Conservation (phyloP, 2,888 invertebrate genomes). For the Euclidia mi region DNA sequence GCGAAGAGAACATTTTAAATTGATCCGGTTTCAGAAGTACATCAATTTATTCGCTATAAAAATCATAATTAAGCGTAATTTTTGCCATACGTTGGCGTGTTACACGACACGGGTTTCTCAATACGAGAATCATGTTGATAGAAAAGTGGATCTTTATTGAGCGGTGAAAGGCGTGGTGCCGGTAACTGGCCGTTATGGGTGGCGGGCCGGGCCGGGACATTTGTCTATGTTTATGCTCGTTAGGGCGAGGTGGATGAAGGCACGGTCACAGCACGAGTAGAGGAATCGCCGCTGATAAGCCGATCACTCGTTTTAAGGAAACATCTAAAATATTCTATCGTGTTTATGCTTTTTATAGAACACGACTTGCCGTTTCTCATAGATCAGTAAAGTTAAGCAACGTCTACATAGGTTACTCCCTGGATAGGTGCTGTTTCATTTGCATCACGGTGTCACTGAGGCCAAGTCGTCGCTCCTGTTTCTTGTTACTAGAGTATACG, state of each 20-base stretch:
- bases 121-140: constrained; percentile 68
- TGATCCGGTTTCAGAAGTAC: constrained; percentile 47
- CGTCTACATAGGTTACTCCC: no score
- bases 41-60: constrained; percentile 74
- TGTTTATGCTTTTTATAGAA: no score
- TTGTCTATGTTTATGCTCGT: constrained; percentile 71
- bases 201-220: constrained; percentile 62
- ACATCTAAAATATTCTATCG: neutral
- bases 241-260: constrained; percentile 64
- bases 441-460: no score
- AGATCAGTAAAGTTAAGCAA: no score
- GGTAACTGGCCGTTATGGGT: constrained; percentile 58
- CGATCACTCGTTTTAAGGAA: constrained; percentile 49
- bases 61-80: constrained; percentile 76
- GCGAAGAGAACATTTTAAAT: constrained; percentile 26
- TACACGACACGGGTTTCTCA: constrained; percentile 60
- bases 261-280: constrained; percentile 30
- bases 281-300: constrained; percentile 52
- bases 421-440: no score
- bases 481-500: no score
- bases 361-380: no score
- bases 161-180: constrained; percentile 76
- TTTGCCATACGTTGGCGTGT: constrained; percentile 66
- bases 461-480: no score
- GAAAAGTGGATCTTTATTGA: constrained; percentile 84